Conservation (phyloP, 2,113 vertebrate species). For the Nasalis larvatus region DNA sequence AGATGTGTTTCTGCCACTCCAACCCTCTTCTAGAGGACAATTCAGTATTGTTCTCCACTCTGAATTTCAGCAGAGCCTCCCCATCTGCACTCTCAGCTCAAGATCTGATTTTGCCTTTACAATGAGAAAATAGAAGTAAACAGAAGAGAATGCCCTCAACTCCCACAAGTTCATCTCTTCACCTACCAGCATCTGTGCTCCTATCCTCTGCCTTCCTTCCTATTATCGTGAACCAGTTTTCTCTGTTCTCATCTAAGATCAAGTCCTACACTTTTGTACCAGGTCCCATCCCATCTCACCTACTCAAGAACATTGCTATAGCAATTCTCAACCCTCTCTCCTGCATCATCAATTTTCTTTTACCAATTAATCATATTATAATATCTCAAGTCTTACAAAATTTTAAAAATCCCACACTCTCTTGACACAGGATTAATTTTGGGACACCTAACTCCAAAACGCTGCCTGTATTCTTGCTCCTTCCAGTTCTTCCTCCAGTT, state of each 20-base stretch:
- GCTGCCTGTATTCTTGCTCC: background rate
- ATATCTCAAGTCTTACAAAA: background rate
- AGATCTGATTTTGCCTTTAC: background rate
- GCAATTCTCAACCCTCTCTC: background rate
- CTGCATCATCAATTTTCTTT: background rate
- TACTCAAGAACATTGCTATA: background rate
- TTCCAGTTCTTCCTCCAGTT: background rate
- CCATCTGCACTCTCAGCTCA: background rate
- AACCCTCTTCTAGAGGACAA: background rate
- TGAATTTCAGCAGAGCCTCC: background rate
- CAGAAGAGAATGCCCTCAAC: background rate
- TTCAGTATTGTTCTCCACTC: background rate
- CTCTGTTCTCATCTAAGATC: background rate
- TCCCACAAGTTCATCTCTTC: background rate
- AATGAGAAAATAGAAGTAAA: background rate
- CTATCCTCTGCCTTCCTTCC: background rate
- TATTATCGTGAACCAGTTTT: background rate
- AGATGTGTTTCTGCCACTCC: background rate
- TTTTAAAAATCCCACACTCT: background rate
- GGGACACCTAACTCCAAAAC: background rate
- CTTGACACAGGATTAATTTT: background rate
- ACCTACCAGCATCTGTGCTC: background rate
- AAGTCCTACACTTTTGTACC: background rate
- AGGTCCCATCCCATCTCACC: background rate
- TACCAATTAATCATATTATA: background rate